phyloP scores from a whole-genome alignment of 2,113 vertebrate genomes.

The Panthera tigris region DNA sequence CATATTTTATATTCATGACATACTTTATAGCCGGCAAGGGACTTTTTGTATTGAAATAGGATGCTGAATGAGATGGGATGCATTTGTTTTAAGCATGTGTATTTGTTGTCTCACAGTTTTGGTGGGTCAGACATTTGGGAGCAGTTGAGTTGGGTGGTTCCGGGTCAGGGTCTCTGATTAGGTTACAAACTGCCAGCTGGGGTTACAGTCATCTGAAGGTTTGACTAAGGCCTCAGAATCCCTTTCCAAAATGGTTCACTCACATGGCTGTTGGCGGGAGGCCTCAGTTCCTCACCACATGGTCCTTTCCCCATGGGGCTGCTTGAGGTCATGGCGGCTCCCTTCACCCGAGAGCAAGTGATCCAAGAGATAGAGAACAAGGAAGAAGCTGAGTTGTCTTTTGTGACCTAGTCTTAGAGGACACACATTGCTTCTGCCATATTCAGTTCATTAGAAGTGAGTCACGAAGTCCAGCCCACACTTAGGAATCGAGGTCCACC shows the following conservation, averaged over 20 bases:
- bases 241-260: neutral
- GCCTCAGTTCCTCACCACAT: neutral
- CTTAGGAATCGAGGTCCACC: neutral
- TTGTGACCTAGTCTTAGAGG: neutral
- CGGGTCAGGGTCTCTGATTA: neutral
- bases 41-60: neutral
- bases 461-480: neutral
- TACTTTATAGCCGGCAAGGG: neutral
- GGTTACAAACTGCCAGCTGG: neutral
- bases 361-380: neutral
- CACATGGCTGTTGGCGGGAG: neutral
- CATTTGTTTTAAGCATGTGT: neutral
- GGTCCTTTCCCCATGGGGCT: neutral
- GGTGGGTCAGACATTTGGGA: neutral
- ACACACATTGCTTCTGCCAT: neutral
- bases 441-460: neutral
- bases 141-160: neutral
- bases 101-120: neutral
- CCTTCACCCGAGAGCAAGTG: neutral
- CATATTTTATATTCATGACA: neutral
- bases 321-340: neutral
- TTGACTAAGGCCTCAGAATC: neutral
- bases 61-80: neutral
- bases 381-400: neutral
- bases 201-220: neutral